phyloP scores from a whole-genome alignment of 2,797 vertebrate genomes.

The Siniperca undulata region DNA sequence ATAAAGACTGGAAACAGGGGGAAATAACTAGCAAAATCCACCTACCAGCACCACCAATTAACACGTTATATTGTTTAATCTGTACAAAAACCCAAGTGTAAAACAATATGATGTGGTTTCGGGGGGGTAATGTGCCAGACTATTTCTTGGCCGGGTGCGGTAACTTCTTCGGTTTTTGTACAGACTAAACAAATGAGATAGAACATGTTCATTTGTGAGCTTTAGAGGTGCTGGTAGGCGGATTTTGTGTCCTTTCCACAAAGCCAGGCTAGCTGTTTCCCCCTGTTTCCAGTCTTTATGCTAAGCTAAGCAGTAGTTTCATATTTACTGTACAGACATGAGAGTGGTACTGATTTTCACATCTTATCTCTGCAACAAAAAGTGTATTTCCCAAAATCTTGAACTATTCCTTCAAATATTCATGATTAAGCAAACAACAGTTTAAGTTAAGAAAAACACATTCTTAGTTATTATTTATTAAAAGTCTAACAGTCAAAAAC shows the following conservation, averaged over 20 bases:
- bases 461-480: background rate
- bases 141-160: background rate
- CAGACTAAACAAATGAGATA: background rate
- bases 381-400: slow-evolving; percentile 3
- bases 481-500: background rate
- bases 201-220: background rate
- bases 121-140: too few relatives aligned
- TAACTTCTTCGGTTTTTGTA: background rate
- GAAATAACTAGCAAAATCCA: background rate
- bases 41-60: background rate
- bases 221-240: background rate
- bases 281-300: slow-evolving; percentile 1
- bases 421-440: background rate
- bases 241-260: background rate
- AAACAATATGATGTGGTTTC: background rate
- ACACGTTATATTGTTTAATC: background rate
- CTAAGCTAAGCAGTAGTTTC: background rate
- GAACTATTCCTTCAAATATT: background rate
- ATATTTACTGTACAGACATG: background rate
- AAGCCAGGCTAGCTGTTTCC: background rate
- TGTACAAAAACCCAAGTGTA: background rate
- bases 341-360: background rate
- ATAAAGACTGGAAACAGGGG: background rate
- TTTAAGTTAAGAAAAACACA: too few relatives aligned
- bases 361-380: background rate